Base-by-base conservation (phyloP, 1,140 invertebrate genomes). In the Drosophila simulans region DNA sequence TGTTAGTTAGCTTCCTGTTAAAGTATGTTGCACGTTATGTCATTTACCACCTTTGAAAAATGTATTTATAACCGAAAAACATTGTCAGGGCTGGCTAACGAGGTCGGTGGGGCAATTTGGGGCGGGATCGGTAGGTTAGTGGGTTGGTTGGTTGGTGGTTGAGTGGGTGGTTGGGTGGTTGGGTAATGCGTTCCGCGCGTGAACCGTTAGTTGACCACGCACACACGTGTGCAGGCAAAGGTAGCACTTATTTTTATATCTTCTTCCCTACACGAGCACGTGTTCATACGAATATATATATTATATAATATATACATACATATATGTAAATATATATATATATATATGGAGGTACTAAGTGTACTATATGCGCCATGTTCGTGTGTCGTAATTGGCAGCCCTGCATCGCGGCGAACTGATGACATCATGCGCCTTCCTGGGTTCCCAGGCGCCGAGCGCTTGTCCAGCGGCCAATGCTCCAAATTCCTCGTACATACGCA, bases 331-430 rank as follows among this genome's bases (percentile, higher is more conserved):
- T 43, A 56, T 46, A 37, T 11, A 37, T 46, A 37, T 11, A 37
- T 27, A n/a, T 48, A 51, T 34, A 51, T 11, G 11, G 31, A 8
- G n/a, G 20, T 42, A 42, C 48, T 51, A 34, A 17, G 10, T 34
- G 8, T 46, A 39, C 37, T 31, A 31, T 52, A 46, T 17, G 11
- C 25, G 35, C 57, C 25, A 22, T 62, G 49, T 56, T 53, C 46
- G 62, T 78, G 79, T 85, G 77, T 85, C 68, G 69, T 78, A 77
- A 85, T 80, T 77, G 77, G 81, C 81, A 68, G 77, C n/a, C 56
- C 73, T 59, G 81, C 69, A 76, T 56, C 55, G 51, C 64, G 27
- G 8, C 57, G 5, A 15, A 51, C 49, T 80, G 82, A 85, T 85
- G 82, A 85, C 82, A 85, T 85, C 82, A 85, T 83, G 80, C 80